Percentiles rank a stretch among this genome's conserved stretches.
Evolutionary conservation across 1,140 invertebrate genomes (phyloP).

Genomic region (Macrostomum lignano): DNA sequence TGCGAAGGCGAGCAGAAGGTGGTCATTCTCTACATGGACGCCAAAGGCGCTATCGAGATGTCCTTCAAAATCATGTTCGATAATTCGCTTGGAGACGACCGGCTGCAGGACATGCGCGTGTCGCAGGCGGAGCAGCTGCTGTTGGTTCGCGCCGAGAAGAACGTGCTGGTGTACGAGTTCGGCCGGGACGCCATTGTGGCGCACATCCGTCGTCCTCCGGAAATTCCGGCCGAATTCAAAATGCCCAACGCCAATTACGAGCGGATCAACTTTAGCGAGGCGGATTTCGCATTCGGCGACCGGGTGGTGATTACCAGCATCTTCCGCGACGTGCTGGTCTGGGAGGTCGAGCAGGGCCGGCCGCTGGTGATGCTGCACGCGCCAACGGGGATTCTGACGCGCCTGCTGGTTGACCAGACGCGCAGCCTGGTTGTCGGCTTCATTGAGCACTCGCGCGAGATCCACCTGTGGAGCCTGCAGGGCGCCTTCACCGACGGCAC

Average conservation of each 20-base stretch:
- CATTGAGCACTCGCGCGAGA: constrained; percentile 9
- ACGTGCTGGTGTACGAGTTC: constrained; percentile 14
- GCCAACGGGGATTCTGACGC: constrained; percentile 16
- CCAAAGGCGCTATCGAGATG: constrained; percentile 13
- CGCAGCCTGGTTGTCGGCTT: constrained; percentile 14
- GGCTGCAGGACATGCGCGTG: constrained; percentile 11
- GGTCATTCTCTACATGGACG: constrained; percentile 12
- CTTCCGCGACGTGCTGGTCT: constrained; percentile 20
- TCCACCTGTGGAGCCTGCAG: constrained; percentile 22
- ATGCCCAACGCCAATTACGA: constrained; percentile 16
- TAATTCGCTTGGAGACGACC: constrained; percentile 11
- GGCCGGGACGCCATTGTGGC: constrained; percentile 12
- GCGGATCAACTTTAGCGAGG: constrained; percentile 14
- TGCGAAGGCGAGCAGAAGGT: constrained; percentile 13
- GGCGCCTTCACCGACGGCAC: constrained; percentile 14
- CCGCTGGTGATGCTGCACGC: constrained; percentile 14
- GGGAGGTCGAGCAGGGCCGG: constrained; percentile 12
- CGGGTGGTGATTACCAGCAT: constrained; percentile 14
- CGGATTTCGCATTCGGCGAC: constrained; percentile 15
- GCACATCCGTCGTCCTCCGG: constrained; percentile 12
- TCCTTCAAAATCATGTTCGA: constrained; percentile 13
- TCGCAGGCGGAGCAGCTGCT: constrained; percentile 12
- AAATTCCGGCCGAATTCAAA: constrained; percentile 17
- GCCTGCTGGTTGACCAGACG: constrained; percentile 11
- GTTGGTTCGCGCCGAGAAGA: constrained; percentile 11